Evolutionary conservation across 2,797 vertebrate species (phyloP), one percentile per base, ranked within the genome.

Genomic region (Sphaeramia orbicularis): DNA sequence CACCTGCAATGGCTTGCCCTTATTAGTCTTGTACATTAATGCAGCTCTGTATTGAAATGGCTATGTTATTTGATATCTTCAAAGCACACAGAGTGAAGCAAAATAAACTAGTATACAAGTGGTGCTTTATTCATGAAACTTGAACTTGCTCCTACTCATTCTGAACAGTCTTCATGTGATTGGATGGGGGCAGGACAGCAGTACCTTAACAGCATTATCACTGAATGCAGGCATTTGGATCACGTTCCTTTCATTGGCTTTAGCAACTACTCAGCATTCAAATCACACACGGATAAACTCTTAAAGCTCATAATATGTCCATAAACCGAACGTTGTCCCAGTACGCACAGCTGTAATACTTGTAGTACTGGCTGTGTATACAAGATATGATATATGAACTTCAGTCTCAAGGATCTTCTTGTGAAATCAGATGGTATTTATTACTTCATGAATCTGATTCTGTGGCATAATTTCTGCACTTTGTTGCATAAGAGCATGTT

Each of bases 91-190:
- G 83, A 88, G 79, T 82, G 77, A 88, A 80, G 76, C 78, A 37
- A 86, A 87, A 90, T 92, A 86, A 89, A 92, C 59, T 80, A 86
- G 87, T 84, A 81, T 85, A 85, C 91, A 91, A 88, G 87, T 88
- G 88, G 89, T 92, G 91, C 92, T 94, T 90, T 81, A 89, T 89
- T 91, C 55, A 73, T 84, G 68, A 88, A 80, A 85, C 82, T 87
- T 89, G 76, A 88, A 90, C 72, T 72, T 54, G 66, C 70, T 87
- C 74, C 71, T 80, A 16, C 47, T 71, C 19, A 52, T 4, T 2
- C 71, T 63, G 62, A 69, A 65, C 76, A 38, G 47, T 56, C 51
- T 24, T 37, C 48, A 18, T 32, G 43, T 58, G 44, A 62, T 76
- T 30, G 53, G 38, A 61, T 7, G 59, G 54, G 42, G 40, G 72